A percentile compares a stretch with the other conserved stretches of the same genome.
These are phyloP conservation scores for Drosophila seclusa DNA, from an alignment of 2,888 invertebrate species.

Conservation along the genomic window DNA sequence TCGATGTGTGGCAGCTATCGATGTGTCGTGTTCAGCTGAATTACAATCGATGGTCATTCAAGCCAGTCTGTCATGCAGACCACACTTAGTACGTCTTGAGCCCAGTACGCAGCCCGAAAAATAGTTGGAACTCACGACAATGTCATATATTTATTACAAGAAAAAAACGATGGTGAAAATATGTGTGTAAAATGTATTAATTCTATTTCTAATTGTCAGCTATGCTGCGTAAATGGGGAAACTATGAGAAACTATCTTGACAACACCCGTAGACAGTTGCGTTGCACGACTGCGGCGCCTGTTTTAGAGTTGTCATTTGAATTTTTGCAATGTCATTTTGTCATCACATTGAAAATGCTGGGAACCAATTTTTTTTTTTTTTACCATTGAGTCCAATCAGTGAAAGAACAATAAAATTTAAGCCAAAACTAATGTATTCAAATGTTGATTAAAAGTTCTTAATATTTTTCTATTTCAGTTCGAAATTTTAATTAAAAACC, in stretches of 20 bases:
- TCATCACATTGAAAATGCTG: neutral
- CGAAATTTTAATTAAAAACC: neutral
- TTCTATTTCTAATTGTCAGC: neutral
- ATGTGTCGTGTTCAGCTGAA: neutral
- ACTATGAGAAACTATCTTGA: neutral
- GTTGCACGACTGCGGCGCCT: too few species aligned
- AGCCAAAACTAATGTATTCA: neutral
- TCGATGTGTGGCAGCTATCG: constrained; percentile 39
- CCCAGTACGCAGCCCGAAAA: neutral
- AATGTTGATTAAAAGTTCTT: too few species aligned
- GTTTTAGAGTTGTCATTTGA: neutral
- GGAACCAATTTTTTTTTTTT: neutral
- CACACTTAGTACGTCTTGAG: neutral
- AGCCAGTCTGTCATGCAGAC: neutral
- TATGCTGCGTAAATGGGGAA: neutral
- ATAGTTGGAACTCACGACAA: neutral
- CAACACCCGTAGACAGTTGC: too few species aligned
- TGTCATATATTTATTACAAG: neutral
- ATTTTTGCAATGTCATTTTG: neutral
- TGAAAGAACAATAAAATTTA: neutral
- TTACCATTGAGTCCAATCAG: neutral
- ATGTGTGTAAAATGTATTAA: neutral
- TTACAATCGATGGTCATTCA: neutral
- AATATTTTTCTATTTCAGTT: neutral
- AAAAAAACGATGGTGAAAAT: neutral